phyloP scores from a whole-genome alignment of 2,888 invertebrate genomes.

The Lithophane ornitopus region DNA sequence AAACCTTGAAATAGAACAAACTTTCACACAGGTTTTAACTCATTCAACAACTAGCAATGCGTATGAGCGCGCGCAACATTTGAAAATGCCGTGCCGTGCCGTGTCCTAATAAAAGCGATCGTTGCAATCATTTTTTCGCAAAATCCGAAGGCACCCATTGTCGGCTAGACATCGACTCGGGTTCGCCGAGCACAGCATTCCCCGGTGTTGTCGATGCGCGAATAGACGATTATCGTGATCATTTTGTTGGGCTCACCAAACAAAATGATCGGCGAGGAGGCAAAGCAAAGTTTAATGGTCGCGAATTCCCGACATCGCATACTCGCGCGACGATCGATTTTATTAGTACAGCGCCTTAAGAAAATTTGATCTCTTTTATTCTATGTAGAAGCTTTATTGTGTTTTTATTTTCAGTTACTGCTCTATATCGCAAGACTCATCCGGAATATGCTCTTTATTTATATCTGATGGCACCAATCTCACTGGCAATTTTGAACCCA shows the following conservation, averaged over 20 bases:
- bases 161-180: not conserved
- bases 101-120: no score
- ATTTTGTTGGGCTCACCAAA: not conserved
- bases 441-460: slow-evolving; percentile 97
- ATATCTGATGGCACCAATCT: slow-evolving; percentile 98
- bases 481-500: slow-evolving; percentile 97
- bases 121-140: no score
- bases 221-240: not conserved
- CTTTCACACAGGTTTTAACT: slow-evolving; percentile 8
- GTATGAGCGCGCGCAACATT: not conserved
- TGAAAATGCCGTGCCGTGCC: not conserved
- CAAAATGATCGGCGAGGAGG: not conserved
- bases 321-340: not conserved
- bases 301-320: not conserved
- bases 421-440: slow-evolving; percentile 95
- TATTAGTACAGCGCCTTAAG: not conserved
- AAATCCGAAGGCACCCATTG: no score
- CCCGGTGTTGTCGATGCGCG: not conserved
- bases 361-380: not conserved
- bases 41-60: not conserved
- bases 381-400: not conserved
- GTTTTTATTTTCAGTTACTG: slow-evolving; percentile 92
- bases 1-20: slow-evolving; percentile 2
- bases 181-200: not conserved
- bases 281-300: not conserved